Evolutionary conservation across 1,140 invertebrate genomes (phyloP).

Genomic region (Achatina immaculata): DNA sequence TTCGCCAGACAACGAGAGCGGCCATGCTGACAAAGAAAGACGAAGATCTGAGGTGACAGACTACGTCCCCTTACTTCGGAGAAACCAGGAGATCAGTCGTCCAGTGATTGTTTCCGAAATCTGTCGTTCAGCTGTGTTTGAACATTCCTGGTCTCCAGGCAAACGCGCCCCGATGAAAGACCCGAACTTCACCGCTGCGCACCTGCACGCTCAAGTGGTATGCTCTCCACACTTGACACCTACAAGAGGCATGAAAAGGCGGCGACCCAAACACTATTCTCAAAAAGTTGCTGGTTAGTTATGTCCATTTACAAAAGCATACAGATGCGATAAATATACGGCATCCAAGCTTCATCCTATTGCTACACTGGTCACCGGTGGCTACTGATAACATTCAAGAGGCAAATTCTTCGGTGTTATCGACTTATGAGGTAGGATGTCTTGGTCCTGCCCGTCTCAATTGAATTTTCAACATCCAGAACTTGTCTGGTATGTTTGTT

Average conservation of each 20-base stretch:
- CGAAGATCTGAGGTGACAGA: no score
- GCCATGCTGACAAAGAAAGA: no score
- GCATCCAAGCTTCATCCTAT: neutral
- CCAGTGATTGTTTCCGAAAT: neutral
- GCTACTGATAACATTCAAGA: neutral
- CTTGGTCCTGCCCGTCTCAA: neutral
- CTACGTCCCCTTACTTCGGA: no score
- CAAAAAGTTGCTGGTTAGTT: neutral
- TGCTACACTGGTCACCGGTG: neutral
- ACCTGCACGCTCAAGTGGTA: constrained; percentile 5
- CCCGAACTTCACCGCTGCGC: neutral
- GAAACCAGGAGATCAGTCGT: no score
- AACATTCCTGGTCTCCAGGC: constrained; percentile 8
- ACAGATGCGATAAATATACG: constrained; percentile 1
- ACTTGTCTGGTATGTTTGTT: neutral
- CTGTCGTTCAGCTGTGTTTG: neutral
- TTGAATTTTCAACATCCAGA: neutral
- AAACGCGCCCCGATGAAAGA: neutral
- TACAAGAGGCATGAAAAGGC: neutral
- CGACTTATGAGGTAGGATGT: neutral
- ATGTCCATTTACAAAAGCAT: neutral
- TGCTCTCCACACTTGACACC: constrained; percentile 8
- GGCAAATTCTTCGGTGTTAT: neutral
- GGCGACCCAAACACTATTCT: neutral
- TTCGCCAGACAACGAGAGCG: no score